Evolutionary conservation across 2,113 vertebrate species (phyloP).

Genomic region (Agelaius tricolor): DNA sequence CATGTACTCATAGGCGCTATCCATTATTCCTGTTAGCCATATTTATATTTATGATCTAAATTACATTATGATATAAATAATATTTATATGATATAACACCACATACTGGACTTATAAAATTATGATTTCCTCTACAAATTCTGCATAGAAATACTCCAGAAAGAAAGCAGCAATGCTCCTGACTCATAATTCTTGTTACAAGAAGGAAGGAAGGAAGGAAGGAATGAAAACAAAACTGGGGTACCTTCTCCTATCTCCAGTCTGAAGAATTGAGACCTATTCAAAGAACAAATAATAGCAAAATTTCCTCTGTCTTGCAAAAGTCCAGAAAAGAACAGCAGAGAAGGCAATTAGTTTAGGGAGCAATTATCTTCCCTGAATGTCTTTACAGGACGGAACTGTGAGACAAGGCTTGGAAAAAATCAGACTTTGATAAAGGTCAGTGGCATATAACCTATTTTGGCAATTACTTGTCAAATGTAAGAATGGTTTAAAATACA

Average conservation of each 20-base stretch:
- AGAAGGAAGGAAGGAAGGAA: not conserved
- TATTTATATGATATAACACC: not conserved
- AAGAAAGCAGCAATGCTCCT: not conserved
- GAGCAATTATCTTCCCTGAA: conserved; percentile 47
- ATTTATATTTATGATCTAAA: not conserved
- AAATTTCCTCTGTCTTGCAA: not conserved
- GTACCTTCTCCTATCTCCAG: not conserved
- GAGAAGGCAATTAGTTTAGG: conserved; percentile 44
- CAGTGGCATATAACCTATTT: conserved; percentile 52
- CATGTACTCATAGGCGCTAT: not conserved
- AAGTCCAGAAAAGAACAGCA: conserved; percentile 4
- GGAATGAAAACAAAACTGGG: not conserved
- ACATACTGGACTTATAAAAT: not conserved
- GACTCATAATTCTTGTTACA: not conserved
- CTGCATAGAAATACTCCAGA: not conserved
- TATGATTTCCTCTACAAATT: not conserved
- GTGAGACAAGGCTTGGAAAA: conserved; percentile 20
- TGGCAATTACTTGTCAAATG: conserved; percentile 58
- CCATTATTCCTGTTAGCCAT: not conserved
- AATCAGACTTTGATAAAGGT: conserved; percentile 66
- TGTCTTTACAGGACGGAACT: conserved; percentile 11
- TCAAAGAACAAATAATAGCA: not conserved
- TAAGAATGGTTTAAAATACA: conserved; percentile 18
- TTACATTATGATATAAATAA: no score
- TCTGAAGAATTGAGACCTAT: not conserved